Conservation (phyloP, 2,888 invertebrate genomes). For the Drosophila subquinaria region DNA sequence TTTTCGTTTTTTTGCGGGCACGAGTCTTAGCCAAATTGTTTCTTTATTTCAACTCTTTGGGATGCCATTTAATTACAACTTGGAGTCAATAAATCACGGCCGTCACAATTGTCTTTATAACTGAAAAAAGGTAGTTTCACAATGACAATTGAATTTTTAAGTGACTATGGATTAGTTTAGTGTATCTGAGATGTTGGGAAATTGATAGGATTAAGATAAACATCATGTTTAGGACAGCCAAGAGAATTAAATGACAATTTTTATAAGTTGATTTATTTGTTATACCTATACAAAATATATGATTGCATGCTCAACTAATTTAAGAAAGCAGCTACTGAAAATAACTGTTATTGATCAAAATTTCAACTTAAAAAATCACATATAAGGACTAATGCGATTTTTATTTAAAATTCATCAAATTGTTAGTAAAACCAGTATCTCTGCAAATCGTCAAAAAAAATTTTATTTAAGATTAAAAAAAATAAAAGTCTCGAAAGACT, state of each 20-base stretch:
- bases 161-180: background rate
- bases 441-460: no score
- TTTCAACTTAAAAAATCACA: no score
- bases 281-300: no score
- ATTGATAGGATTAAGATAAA: background rate
- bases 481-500: no score
- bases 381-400: no score
- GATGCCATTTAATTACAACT: conserved; percentile 38
- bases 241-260: background rate
- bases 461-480: no score
- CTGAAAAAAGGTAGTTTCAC: background rate
- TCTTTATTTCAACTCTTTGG: conserved; percentile 13
- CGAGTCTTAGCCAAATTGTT: conserved; percentile 47
- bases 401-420: no score
- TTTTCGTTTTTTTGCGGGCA: conserved; percentile 28
- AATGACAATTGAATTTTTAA: conserved; percentile 1
- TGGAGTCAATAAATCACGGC: conserved; percentile 43
- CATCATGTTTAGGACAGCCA: background rate
- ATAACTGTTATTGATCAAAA: no score
- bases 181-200: background rate
- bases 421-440: no score
- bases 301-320: no score
- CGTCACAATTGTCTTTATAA: conserved; percentile 8
- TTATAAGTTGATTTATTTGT: conserved; percentile 1
- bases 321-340: no score